Evolutionary conservation across 2,888 invertebrate species (phyloP), one percentile per base, ranked within the genome.

Genomic region (Yponomeuta plumbellus): DNA sequence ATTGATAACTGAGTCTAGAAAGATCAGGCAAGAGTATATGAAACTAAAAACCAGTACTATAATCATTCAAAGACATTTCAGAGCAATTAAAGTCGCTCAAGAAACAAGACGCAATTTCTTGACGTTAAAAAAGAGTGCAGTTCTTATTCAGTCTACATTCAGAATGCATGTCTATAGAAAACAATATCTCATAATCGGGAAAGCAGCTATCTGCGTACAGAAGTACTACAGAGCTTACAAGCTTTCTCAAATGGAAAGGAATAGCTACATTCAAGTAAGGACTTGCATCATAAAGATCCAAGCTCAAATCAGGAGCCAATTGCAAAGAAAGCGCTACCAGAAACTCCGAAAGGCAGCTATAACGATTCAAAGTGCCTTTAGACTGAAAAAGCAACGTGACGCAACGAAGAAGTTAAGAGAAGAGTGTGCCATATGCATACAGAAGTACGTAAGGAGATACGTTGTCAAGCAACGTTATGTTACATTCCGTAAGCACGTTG

Each of bases 281-380:
- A 67, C 59, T 21, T 71, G 69, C 4, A 67, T 73, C 44, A 73
- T 78, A 40, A 78, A 68, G 65, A 66, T 84, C 26, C 84, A 85
- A 71, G 74, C 86, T 4, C 71, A 69, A n/a, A 72, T 84, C 2
- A 74, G 84, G 58, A 74, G 76, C 66, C 83, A 76, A 67, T 76
- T 79, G 23, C 75, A 80, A 62, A 80, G 83, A 70, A 80, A 75
- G 59, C 73, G 76, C 17, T 92, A 81, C 70, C 40, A 81, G 8
- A 73, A 68, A 64, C 66, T 86, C 44, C 74, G 76, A 44, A 70
- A 72, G 0, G 80, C 86, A 2, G 79, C 76, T 21, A 58, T 80
- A 2, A 74, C 73, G 4, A 75, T 92, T 66, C 92, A 92, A 75
- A 76, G 73, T 20, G 77, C 82, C 39, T 92, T 84, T 74, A 85